Percentiles rank a stretch among this genome's conserved stretches.
Conservation (phyloP, 2,888 invertebrate genomes). For the Urechis unicinctus region DNA sequence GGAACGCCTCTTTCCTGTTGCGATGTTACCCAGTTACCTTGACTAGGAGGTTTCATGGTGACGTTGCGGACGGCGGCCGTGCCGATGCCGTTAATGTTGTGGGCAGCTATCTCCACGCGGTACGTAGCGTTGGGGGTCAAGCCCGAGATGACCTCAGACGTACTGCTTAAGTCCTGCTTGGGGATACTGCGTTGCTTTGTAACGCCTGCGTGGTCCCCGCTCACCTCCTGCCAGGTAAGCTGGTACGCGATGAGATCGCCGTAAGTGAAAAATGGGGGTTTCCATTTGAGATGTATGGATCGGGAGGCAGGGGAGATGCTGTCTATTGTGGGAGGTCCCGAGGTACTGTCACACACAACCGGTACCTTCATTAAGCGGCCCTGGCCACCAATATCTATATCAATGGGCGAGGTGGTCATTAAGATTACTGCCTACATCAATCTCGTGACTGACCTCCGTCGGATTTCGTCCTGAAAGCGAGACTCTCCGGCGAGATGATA, state of each 20-base stretch:
- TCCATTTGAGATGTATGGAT: constrained; percentile 82
- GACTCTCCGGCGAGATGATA: too few species aligned
- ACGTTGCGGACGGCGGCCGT: constrained; percentile 3
- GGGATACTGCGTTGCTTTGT: constrained; percentile 5
- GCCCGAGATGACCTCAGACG: constrained; percentile 12
- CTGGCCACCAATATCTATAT: too few species aligned
- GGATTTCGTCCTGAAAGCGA: too few species aligned
- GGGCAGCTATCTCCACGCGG: constrained; percentile 10
- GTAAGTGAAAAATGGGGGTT: constrained; percentile 77
- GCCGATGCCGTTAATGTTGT: constrained; percentile 13
- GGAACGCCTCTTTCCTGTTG: too few species aligned
- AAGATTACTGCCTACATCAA: too few species aligned
- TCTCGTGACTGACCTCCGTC: too few species aligned
- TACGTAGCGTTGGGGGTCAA: constrained; percentile 14
- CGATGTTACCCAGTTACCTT: constrained; percentile 6
- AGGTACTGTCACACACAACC: too few species aligned
- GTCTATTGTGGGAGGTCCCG: constrained; percentile 65
- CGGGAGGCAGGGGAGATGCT: constrained; percentile 66
- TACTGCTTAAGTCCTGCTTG: neutral
- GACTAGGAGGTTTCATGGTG: constrained; percentile 7
- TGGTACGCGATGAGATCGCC: constrained; percentile 83
- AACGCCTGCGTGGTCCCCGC: neutral
- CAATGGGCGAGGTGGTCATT: too few species aligned
- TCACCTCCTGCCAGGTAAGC: constrained; percentile 21
- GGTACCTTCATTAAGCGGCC: too few species aligned